Base-by-base conservation (phyloP, 2,797 vertebrate genomes). In the Cyprinodon diabolis region DNA sequence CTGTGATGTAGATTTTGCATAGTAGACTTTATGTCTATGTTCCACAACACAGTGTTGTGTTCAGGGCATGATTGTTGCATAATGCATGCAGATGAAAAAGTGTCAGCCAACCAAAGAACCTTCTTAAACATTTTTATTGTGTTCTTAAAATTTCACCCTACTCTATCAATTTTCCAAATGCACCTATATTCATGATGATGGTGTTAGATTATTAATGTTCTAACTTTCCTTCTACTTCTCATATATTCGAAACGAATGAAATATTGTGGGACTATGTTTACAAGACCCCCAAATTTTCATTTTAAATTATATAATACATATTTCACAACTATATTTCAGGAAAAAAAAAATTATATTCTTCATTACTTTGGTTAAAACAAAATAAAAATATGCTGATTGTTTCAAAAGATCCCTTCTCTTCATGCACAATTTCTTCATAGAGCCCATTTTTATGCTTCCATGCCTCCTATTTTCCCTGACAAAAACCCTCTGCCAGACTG, bases 401-500 rank as follows among this genome's bases (percentile, higher is more conserved):
- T 21, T 40, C 35, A 6, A 68, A 69, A 45, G 9, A 56, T 47
- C 5, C 19, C 9, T 56, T 15, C 23, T 57, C 51, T 62, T 2
- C 68, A 71, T 62, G 6, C 15, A 56, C 30, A 23, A 45, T 69
- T 62, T 74, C n/a, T 66, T 21, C 2, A 68, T 45, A 72, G 43
- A 67, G 47, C 30, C 4, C 21, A 23, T 69, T 65, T 69, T 37
- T 56, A 10, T 74, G 56, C 35, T 73, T 58, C 25, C 7, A 23
- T 63, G 35, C n/a, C 74, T 79, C 17, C 67, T 57, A 70, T 74
- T 72, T 70, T 71, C 54, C 65, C 47, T 69, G 63, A 87, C 81
- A 83, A 86, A 78, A 67, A 84, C 68, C 65, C 51, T 23, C 75
- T 76, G 66, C 45, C 45, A 69, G 51, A 66, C 72, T 37, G 66